Percentiles rank a stretch among this genome's conserved stretches.
phyloP scores from a whole-genome alignment of 2,113 vertebrate genomes.

The Chrysemys picta region DNA sequence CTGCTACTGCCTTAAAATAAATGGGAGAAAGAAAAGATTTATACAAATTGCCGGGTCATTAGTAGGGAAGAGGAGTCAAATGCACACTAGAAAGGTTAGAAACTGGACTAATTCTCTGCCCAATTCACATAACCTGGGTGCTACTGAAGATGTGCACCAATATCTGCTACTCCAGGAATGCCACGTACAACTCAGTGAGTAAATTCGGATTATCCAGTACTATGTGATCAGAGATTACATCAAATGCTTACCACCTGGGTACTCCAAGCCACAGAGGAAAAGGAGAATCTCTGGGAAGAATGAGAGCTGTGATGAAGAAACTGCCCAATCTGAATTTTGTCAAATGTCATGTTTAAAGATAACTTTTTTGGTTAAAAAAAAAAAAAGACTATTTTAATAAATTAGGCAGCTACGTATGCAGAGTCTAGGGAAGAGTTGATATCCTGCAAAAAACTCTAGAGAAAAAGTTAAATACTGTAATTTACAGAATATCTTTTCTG shows the following conservation, averaged over 20 bases:
- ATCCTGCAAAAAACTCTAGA: background rate
- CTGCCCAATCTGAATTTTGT: constrained; percentile 3
- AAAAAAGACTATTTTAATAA: background rate
- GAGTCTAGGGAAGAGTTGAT: background rate
- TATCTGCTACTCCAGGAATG: constrained; percentile 33
- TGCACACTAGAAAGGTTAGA: background rate
- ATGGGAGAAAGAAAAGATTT: background rate
- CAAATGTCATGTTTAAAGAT: background rate
- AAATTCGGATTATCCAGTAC: background rate
- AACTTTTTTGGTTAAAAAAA: background rate
- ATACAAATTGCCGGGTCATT: background rate
- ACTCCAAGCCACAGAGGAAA: constrained; percentile 59
- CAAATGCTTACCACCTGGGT: constrained; percentile 53
- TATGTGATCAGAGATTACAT: constrained; percentile 37
- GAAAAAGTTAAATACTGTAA: background rate
- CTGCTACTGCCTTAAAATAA: background rate
- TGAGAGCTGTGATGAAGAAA: constrained; percentile 7
- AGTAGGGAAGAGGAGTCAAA: background rate
- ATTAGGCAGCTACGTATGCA: background rate
- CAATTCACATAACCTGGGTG: background rate
- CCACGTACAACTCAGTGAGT: constrained; percentile 7
- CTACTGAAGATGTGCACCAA: background rate
- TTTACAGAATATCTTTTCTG: background rate
- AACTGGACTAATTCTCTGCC: constrained; percentile 3
- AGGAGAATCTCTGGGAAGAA: constrained; percentile 62